Base-by-base conservation (phyloP, 2,797 vertebrate species). In the Babyrousa celebensis region DNA sequence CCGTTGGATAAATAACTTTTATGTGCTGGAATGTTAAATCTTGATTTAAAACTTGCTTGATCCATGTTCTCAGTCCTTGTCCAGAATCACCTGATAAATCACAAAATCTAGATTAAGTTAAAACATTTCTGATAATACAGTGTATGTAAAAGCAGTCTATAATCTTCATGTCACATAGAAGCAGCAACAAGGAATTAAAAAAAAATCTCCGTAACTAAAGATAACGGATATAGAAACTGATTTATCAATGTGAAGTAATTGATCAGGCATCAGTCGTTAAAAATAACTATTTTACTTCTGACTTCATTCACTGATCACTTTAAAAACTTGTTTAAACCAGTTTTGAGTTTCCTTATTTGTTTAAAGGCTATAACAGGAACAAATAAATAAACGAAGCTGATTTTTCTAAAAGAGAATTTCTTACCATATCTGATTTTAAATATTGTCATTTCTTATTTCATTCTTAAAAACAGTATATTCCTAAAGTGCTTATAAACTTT, bases 1-100 rank as follows among this genome's bases (percentile, higher is more conserved):
- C 99, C 0, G 99, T 99, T 89, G 99, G 99, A 94, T 99, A 99
- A 98, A 99, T 99, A 56, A 99, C 97, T 98, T 99, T 99, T 98
- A 99, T 99, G 96, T 99, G 99, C 3, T 98, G 98, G 98, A 99
- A 99, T 36, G 98, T 97, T 98, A 99, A 98, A 95, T 99, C 99
- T 96, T 99, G 98, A 93, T 97, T 98, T 97, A 99, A 98, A 94
- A 99, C 96, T 58, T 99, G 98, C 92, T 98, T 98, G 97, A 99
- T 99, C 99, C 99, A 99, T 20, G 95, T 94, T 98, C 98, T 99
- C 92, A 99, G 83, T 96, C 99, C 99, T 97, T 95, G 98, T 56
- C 99, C 99, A 85, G 99, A 99, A 98, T 99, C 99, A 98, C 99
- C 99, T 99, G 95, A 72, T 97, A 60, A 96, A 97, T 70, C 11